A percentile compares a stretch with the other conserved stretches of the same genome.
Conservation (phyloP, 2,797 vertebrate genomes). For the Fundulus diaphanus region DNA sequence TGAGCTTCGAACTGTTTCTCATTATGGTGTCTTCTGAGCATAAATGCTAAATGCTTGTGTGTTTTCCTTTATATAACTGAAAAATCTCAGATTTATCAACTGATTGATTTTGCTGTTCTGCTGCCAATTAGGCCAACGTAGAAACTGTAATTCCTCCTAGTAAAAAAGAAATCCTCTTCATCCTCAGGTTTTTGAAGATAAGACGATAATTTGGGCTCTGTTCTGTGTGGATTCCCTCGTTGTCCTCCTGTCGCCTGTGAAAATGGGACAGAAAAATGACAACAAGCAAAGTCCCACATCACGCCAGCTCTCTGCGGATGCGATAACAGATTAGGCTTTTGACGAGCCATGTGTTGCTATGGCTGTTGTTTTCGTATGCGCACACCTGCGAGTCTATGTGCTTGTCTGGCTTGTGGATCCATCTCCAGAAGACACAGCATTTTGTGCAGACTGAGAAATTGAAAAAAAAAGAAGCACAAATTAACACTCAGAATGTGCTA, state of each 20-base stretch:
- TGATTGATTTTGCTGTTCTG: background rate
- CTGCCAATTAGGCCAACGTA: background rate
- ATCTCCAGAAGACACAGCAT: conserved; percentile 38
- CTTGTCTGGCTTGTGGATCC: conserved; percentile 25
- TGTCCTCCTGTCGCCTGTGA: conserved; percentile 57
- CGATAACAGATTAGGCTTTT: conserved; percentile 59
- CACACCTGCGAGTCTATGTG: conserved; percentile 34
- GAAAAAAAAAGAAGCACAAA: conserved; percentile 7
- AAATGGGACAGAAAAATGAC: conserved; percentile 62
- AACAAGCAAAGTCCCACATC: conserved; percentile 53
- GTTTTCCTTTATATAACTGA: background rate
- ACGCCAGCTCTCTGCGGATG: conserved; percentile 48
- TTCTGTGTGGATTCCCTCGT: conserved; percentile 45
- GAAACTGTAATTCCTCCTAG: background rate
- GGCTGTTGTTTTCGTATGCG: conserved; percentile 38
- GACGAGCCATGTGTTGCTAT: conserved; percentile 57
- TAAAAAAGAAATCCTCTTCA: background rate
- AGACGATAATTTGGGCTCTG: conserved; percentile 49
- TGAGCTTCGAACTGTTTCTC: conserved; percentile 2
- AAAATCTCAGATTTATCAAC: background rate
- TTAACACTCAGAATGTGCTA: conserved; percentile 25
- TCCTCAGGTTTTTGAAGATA: conserved; percentile 33
- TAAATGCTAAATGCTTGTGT: background rate
- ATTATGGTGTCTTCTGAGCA: background rate
- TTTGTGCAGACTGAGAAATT: conserved; percentile 18